A percentile compares a stretch with the other conserved stretches of the same genome.
phyloP scores from a whole-genome alignment of 2,113 vertebrate genomes.

The Cynoglossus semilaevis region DNA sequence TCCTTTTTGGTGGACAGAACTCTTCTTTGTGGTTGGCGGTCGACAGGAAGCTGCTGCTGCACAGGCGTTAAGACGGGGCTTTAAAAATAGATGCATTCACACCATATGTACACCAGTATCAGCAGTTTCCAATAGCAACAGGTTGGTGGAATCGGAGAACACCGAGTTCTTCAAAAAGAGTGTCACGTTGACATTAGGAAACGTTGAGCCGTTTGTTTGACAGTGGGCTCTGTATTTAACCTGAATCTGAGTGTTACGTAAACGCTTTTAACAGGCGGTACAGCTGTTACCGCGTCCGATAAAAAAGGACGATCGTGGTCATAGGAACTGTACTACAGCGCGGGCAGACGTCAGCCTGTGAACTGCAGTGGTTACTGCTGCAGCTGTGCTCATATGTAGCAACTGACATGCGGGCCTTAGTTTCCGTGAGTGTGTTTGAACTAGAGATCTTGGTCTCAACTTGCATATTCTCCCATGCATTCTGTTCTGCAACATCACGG shows the following conservation, averaged over 20 bases:
- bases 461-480: no score
- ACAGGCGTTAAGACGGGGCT: conserved; percentile 29
- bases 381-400: no score
- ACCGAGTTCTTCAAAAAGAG: conserved; percentile 39
- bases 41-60: conserved; percentile 35
- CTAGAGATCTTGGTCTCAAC: no score
- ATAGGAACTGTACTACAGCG: no score
- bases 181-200: not conserved
- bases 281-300: not conserved
- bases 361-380: no score
- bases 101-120: conserved; percentile 42
- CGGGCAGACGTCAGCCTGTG: no score
- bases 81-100: conserved; percentile 57
- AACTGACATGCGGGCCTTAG: no score
- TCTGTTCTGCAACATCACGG: no score
- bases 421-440: no score
- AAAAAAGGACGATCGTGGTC: no score
- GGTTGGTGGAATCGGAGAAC: conserved; percentile 42
- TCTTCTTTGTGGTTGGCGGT: not conserved
- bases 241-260: not conserved
- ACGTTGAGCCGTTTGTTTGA: conserved; percentile 11
- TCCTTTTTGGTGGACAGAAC: conserved; percentile 21
- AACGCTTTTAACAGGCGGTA: not conserved
- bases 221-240: not conserved
- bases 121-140: conserved; percentile 61